Evolutionary conservation across 1,140 invertebrate genomes (phyloP).

Genomic region (Temnothorax curvispinosus): DNA sequence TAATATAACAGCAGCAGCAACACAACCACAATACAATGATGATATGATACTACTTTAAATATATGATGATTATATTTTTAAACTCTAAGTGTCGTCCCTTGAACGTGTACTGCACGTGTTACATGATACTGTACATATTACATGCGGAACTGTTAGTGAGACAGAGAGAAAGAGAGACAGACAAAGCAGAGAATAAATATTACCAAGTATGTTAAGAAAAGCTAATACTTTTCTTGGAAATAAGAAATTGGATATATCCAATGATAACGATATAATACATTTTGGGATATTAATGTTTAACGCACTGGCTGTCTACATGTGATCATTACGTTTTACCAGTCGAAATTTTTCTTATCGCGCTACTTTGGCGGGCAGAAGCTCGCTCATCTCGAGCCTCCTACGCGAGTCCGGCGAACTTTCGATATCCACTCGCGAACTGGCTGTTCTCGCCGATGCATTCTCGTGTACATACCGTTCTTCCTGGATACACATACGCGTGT

Average conservation of each 20-base stretch:
- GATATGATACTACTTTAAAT: constrained; percentile 84
- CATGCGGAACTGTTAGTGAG: constrained; percentile 79
- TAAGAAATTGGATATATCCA: constrained; percentile 50
- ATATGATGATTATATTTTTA: constrained; percentile 86
- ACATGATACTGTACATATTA: constrained; percentile 81
- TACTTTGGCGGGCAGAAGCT: background rate
- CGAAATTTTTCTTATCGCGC: background rate
- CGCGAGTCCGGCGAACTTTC: background rate
- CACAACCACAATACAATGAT: constrained; percentile 64
- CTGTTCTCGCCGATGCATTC: constrained; percentile 25
- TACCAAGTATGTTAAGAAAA: constrained; percentile 39
- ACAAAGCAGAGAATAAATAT: constrained; percentile 48
- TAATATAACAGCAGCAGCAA: constrained; percentile 74
- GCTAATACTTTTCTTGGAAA: constrained; percentile 64
- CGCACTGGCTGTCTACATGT: constrained; percentile 76
- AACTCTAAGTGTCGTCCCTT: constrained; percentile 86
- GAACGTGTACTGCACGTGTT: constrained; percentile 79
- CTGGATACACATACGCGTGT: constrained; percentile 25
- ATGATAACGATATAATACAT: constrained; percentile 72
- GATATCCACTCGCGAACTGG: background rate
- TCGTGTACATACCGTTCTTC: constrained; percentile 60
- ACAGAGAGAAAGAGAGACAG: constrained; percentile 14
- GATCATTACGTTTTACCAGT: constrained; percentile 75
- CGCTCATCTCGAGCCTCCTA: background rate
- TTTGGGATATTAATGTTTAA: constrained; percentile 75